Evolutionary conservation across 2,113 vertebrate species (phyloP).

Genomic region (Carlito syrichta): DNA sequence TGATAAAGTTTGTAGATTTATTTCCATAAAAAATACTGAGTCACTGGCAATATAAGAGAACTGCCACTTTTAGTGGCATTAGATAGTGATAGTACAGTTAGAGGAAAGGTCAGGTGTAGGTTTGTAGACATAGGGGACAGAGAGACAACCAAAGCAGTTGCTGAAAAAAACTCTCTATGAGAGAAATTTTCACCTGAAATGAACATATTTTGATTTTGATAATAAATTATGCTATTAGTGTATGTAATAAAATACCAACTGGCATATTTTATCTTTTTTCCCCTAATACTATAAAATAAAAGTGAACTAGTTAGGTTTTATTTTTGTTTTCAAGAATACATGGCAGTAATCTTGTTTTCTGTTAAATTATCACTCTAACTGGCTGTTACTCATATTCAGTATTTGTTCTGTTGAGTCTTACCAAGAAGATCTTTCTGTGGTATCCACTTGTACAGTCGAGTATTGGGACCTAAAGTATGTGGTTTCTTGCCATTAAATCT

Average conservation of each 20-base stretch:
- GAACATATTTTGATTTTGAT: not conserved
- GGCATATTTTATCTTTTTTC: rapidly evolving
- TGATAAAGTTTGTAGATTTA: not conserved
- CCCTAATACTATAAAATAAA: not conserved
- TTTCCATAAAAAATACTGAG: not conserved
- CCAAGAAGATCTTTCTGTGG: too few relatives aligned
- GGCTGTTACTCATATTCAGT: not conserved
- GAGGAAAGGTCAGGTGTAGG: not conserved
- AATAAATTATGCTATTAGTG: not conserved
- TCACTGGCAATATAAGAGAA: not conserved
- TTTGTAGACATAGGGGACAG: not conserved
- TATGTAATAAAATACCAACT: not conserved
- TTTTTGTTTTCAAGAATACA: not conserved
- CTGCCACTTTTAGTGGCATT: not conserved
- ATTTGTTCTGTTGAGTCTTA: too few relatives aligned
- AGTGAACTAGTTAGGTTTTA: not conserved
- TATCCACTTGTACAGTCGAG: too few relatives aligned
- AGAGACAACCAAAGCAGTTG: not conserved
- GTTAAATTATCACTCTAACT: rapidly evolving
- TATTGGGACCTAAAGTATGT: too few relatives aligned
- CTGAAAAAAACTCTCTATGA: not conserved
- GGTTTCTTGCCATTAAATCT: too few relatives aligned
- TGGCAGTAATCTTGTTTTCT: not conserved
- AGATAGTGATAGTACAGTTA: too few relatives aligned
- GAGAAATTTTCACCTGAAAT: not conserved